Evolutionary conservation across 2,797 vertebrate species (phyloP).

Genomic region (Benthosema pterotum): DNA sequence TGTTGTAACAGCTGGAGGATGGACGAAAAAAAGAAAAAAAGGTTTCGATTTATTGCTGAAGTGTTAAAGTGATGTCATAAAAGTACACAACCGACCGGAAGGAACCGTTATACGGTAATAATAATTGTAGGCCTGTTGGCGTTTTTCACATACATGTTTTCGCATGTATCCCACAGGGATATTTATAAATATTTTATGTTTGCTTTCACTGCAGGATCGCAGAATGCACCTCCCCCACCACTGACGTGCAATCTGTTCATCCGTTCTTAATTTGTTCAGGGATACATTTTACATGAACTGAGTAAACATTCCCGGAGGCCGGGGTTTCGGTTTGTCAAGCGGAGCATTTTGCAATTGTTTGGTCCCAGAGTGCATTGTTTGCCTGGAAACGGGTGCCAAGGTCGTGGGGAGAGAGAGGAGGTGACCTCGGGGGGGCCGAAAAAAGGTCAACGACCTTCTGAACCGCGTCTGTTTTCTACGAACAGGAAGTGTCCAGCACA

Average conservation of each 20-base stretch:
- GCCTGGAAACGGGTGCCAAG: conserved; percentile 16
- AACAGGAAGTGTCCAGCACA: conserved; percentile 55
- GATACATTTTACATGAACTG: neutral
- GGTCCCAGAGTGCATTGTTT: conserved; percentile 17
- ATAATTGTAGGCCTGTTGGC: too few relatives aligned
- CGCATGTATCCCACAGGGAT: too few relatives aligned
- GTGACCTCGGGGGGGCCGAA: conserved; percentile 34
- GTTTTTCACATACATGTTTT: too few relatives aligned
- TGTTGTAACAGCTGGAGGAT: too few relatives aligned
- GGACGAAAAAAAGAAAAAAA: too few relatives aligned
- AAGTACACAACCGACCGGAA: too few relatives aligned
- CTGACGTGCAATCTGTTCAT: too few relatives aligned
- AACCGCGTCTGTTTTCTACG: conserved; percentile 45
- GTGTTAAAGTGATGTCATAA: too few relatives aligned
- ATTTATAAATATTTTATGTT: neutral
- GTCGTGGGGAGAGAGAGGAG: conserved; percentile 16
- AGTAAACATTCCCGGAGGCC: neutral
- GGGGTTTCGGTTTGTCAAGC: conserved; percentile 9
- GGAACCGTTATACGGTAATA: too few relatives aligned
- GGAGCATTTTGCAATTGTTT: conserved; percentile 31
- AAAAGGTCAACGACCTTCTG: conserved; percentile 47
- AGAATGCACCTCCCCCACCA: too few relatives aligned
- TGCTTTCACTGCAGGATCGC: neutral
- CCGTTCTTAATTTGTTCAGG: too few relatives aligned
- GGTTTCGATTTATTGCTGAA: too few relatives aligned